Evolutionary conservation across 2,113 vertebrate species (phyloP).

Genomic region (Anas platyrhynchos): DNA sequence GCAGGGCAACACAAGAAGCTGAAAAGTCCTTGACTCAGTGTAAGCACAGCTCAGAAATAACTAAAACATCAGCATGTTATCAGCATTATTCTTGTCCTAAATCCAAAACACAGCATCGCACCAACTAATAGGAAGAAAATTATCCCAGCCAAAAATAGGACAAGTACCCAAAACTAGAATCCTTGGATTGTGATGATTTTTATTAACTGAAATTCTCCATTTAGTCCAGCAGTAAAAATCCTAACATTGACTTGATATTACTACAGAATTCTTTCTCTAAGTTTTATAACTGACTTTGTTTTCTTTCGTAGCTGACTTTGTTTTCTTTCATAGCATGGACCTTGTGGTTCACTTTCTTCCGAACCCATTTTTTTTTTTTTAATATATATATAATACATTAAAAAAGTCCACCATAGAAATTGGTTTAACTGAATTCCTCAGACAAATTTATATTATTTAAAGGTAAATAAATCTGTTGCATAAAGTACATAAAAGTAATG

Average conservation of each 20-base stretch:
- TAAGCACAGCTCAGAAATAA: too few species aligned
- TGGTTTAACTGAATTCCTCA: neutral
- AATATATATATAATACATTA: neutral
- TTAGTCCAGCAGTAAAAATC: neutral
- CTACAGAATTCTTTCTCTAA: neutral
- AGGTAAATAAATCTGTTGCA: conserved; percentile 34
- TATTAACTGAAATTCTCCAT: neutral
- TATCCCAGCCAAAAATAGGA: too few species aligned
- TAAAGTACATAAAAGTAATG: conserved; percentile 33
- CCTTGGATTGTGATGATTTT: neutral
- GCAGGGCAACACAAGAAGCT: too few species aligned
- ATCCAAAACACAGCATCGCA: too few species aligned
- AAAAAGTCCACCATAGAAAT: neutral
- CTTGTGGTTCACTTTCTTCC: neutral
- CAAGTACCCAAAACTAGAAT: neutral
- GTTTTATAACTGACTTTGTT: neutral
- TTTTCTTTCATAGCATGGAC: neutral
- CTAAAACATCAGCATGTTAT: too few species aligned
- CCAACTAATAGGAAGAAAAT: neutral
- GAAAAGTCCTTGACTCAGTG: too few species aligned
- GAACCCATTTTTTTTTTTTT: neutral
- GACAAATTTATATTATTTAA: neutral
- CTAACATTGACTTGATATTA: neutral
- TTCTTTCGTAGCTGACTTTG: neutral
- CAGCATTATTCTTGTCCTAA: too few species aligned